Conservation (phyloP, 2,888 invertebrate genomes). For the Alloplasta piceator region DNA sequence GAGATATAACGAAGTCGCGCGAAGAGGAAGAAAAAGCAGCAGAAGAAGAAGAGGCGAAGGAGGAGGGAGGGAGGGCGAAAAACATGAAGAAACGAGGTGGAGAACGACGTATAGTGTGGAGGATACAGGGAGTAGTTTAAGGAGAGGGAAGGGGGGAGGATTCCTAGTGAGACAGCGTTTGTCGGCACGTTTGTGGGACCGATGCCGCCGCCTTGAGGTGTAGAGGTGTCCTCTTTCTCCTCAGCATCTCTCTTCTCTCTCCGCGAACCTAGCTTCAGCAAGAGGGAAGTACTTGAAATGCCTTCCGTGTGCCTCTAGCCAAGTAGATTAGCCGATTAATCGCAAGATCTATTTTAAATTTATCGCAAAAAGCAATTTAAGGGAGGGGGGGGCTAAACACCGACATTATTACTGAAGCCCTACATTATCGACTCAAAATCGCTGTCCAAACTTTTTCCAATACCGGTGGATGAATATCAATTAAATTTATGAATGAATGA, state of each 20-base stretch:
- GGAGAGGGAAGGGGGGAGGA: slow-evolving; percentile 67
- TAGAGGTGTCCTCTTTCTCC: slow-evolving; percentile 62
- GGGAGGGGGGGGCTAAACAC: too few relatives aligned
- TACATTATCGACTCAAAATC: too few relatives aligned
- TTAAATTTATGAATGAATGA: too few relatives aligned
- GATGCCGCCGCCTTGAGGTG: slow-evolving; percentile 77
- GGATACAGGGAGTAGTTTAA: slow-evolving; percentile 61
- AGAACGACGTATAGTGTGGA: slow-evolving; percentile 59
- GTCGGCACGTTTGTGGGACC: slow-evolving; percentile 82
- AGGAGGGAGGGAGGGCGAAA: slow-evolving; percentile 43
- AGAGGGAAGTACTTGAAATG: background rate
- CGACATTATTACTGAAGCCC: too few relatives aligned
- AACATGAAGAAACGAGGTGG: slow-evolving; percentile 39
- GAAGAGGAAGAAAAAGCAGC: slow-evolving; percentile 25
- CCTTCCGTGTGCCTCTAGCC: slow-evolving; percentile 5
- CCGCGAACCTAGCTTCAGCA: slow-evolving; percentile 11
- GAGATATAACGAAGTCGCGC: slow-evolving; percentile 38
- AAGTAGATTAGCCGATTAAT: too few relatives aligned
- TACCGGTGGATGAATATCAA: too few relatives aligned
- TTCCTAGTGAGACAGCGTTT: slow-evolving; percentile 81
- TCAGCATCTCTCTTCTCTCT: slow-evolving; percentile 20
- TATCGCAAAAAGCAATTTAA: too few relatives aligned
- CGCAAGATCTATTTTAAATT: too few relatives aligned
- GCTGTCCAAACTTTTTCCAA: too few relatives aligned
- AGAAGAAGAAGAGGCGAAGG: slow-evolving; percentile 37